Percentiles rank a stretch among this genome's conserved stretches.
phyloP scores from a whole-genome alignment of 2,113 vertebrate genomes.

The Anguilla rostrata region DNA sequence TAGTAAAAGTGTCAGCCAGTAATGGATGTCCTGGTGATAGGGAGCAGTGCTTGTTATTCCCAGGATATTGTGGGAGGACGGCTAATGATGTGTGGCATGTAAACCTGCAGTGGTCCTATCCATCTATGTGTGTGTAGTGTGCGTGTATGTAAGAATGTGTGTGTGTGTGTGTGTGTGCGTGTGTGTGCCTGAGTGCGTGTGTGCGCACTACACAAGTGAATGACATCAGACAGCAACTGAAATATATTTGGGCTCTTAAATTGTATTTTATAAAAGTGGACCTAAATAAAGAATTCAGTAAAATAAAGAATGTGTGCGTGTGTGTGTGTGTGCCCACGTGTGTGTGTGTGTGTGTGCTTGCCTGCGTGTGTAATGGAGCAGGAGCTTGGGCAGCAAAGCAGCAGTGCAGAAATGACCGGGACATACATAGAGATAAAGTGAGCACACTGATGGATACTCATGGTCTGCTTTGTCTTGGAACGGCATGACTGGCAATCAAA shows the following conservation, averaged over 20 bases:
- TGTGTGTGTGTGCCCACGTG: background rate
- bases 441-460: conserved; percentile 49
- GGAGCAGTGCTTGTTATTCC: conserved; percentile 61
- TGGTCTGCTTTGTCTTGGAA: conserved; percentile 61
- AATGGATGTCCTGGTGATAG: conserved; percentile 63
- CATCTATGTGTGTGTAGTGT: conserved; percentile 48
- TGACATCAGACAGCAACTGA: no score
- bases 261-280: no score
- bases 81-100: conserved; percentile 67
- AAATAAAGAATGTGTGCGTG: background rate
- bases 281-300: no score
- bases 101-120: conserved; percentile 64
- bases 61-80: conserved; percentile 69
- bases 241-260: no score
- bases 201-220: background rate
- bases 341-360: background rate
- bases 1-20: conserved; percentile 72
- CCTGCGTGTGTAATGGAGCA: background rate
- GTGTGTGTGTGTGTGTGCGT: background rate
- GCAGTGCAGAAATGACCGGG: conserved; percentile 44
- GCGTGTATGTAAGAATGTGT: background rate
- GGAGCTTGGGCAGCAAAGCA: no score
- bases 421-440: conserved; percentile 60
- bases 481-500: conserved; percentile 40
- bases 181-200: background rate